phyloP scores from a whole-genome alignment of 2,113 vertebrate species.

The Bettongia penicillata region DNA sequence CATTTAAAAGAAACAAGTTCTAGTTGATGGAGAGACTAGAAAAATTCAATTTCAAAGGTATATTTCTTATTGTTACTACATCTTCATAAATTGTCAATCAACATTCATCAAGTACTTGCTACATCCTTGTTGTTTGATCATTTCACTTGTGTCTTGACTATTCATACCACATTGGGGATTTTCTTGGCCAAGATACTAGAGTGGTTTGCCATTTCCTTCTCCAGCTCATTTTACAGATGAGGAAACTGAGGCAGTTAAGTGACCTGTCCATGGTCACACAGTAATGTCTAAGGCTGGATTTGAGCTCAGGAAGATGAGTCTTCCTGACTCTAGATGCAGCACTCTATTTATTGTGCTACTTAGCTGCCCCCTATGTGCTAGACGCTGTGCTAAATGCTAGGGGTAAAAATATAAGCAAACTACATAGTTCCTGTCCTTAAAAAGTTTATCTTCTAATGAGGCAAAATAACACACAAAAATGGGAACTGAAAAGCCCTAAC shows the following conservation, averaged over 20 bases:
- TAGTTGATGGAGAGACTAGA: neutral
- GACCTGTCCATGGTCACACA: neutral
- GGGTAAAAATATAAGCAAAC: neutral
- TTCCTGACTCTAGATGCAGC: neutral
- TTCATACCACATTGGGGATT: neutral
- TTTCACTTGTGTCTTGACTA: neutral
- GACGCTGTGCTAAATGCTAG: neutral
- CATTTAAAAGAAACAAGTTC: neutral
- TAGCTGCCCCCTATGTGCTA: neutral
- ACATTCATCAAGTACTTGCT: neutral
- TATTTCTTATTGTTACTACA: neutral
- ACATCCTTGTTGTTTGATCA: neutral
- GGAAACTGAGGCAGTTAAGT: neutral
- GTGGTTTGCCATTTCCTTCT: neutral
- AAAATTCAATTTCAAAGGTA: neutral
- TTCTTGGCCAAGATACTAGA: neutral
- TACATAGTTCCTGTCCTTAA: neutral
- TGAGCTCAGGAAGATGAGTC: neutral
- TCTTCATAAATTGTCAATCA: neutral
- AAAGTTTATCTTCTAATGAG: neutral
- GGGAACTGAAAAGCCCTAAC: neutral
- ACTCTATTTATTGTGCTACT: neutral
- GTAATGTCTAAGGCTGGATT: neutral
- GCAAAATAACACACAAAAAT: neutral
- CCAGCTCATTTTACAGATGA: neutral